Evolutionary conservation across 2,888 invertebrate species (phyloP).

Genomic region (Zaprionus obscuricornis): DNA sequence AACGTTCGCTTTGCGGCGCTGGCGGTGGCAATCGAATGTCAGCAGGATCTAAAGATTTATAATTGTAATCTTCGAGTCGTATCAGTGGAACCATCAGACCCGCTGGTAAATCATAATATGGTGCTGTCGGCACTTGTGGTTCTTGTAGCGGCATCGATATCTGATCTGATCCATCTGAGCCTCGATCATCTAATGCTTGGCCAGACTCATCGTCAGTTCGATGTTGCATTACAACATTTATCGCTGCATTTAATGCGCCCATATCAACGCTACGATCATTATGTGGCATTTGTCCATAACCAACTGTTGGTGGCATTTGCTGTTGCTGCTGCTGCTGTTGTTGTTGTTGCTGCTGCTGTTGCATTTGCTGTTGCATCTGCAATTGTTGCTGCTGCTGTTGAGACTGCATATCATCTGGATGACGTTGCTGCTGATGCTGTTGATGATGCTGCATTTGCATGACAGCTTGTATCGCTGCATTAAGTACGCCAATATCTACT

Average conservation of each 20-base stretch:
- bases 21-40: slow-evolving; percentile 97
- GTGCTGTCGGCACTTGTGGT: slow-evolving; percentile 94
- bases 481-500: slow-evolving; percentile 67
- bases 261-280: slow-evolving; percentile 55
- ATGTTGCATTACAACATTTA: slow-evolving; percentile 64
- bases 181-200: slow-evolving; percentile 18
- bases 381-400: slow-evolving; percentile 11
- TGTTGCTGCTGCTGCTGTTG: slow-evolving; percentile 31
- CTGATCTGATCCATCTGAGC: slow-evolving; percentile 67
- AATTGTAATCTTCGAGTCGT: slow-evolving; percentile 95
- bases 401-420: slow-evolving; percentile 44
- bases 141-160: slow-evolving; percentile 83
- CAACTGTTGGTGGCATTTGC: slow-evolving; percentile 28
- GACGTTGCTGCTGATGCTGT: slow-evolving; percentile 45
- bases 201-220: slow-evolving; percentile 22
- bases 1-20: slow-evolving; percentile 95
- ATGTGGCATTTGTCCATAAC: slow-evolving; percentile 42
- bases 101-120: slow-evolving; percentile 98
- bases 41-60: slow-evolving; percentile 94
- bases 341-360: slow-evolving; percentile 17
- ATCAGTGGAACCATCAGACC: slow-evolving; percentile 99
- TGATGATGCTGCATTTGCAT: slow-evolving; percentile 68
- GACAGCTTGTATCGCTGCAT: slow-evolving; percentile 78
- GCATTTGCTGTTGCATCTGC: slow-evolving; percentile 25
- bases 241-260: slow-evolving; percentile 67